Evolutionary conservation across 1,140 invertebrate genomes (phyloP), one percentile per base, ranked within the genome.

Genomic region (Bombus turneri): DNA sequence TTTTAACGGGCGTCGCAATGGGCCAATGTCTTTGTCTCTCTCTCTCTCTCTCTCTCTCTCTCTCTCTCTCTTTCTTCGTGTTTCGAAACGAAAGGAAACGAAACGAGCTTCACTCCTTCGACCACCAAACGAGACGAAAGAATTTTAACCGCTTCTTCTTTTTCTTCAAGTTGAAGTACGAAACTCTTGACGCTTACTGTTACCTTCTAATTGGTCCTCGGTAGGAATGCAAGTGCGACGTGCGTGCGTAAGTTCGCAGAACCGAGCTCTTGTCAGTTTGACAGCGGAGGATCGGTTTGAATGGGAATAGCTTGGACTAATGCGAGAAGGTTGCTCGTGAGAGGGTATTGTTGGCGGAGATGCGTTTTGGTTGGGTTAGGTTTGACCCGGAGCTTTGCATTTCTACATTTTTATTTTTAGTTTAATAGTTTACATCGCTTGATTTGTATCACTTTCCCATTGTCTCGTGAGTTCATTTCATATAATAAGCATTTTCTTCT

Each of bases 1-100:
- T 68, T 79, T 90, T 90, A 88, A 91, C 84, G 85, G 84, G 34
- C 79, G 86, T 79, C 89, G 73, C 74, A 39, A 68, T 71, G 68
- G 66, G 43, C 73, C 76, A 39, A 62, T 43, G 81, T 69, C 43
- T 84, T 81, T 81, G 59, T 37, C 78, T 81, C 47, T 81, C 62
- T 25, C 37, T 5, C 13, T 39, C 25, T n/a, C 15, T 2, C 37
- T 69, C 37, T 5, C 13, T 39, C 25, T n/a, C 37, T 4, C 78
- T 81, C 39, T 81, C 62, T 25, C 37, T 5, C 13, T 39, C 25
- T n/a, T n/a, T 2, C 37, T 69, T 39, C 6, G 25, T 39, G 25
- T 28, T 39, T 28, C 5, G 62, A 47, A 74, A 79, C 66, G 72
- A 41, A 68, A 75, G 22, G 64, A 22, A 74, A 79, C 47, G 72